Conservation (phyloP, 2,797 vertebrate species). For the Masticophis lateralis region DNA sequence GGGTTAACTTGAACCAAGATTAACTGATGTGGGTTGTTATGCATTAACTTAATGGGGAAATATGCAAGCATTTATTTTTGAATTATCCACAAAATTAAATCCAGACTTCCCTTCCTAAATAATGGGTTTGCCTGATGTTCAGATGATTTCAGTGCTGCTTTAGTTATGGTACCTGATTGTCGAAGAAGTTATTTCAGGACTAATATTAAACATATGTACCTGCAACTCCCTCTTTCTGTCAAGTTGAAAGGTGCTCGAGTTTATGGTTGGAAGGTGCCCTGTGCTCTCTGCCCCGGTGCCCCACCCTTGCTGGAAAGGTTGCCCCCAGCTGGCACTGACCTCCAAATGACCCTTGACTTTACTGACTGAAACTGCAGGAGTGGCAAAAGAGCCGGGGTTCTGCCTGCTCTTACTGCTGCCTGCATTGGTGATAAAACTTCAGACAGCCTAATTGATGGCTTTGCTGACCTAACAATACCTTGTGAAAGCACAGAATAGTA, state of each 20-base stretch:
- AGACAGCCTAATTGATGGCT: slow-evolving; percentile 99
- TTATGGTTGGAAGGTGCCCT: slow-evolving; percentile 73
- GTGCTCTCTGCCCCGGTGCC: slow-evolving; percentile 69
- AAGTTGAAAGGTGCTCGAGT: slow-evolving; percentile 71
- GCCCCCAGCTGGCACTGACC: slow-evolving; percentile 92
- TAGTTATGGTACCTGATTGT: slow-evolving; percentile 61
- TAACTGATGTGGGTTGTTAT: slow-evolving; percentile 78
- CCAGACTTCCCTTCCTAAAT: slow-evolving; percentile 85
- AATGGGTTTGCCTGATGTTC: slow-evolving; percentile 77
- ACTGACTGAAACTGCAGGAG: slow-evolving; percentile 88
- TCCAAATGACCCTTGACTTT: slow-evolving; percentile 86
- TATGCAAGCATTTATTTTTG: slow-evolving; percentile 91
- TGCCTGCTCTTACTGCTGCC: slow-evolving; percentile 92
- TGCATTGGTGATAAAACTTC: slow-evolving; percentile 99
- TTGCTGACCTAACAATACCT: slow-evolving; percentile 99
- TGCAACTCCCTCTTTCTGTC: slow-evolving; percentile 66
- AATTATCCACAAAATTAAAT: slow-evolving; percentile 96
- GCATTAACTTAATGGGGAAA: slow-evolving; percentile 90
- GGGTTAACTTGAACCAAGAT: slow-evolving; percentile 61
- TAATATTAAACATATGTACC: slow-evolving; percentile 95
- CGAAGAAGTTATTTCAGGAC: slow-evolving; percentile 71
- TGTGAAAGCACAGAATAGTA: slow-evolving; percentile 90
- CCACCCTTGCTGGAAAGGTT: slow-evolving; percentile 78
- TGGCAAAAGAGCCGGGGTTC: slow-evolving; percentile 83
- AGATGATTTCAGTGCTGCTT: slow-evolving; percentile 64